Conservation (phyloP, 2,888 invertebrate species). For the Chalcis sispes region DNA sequence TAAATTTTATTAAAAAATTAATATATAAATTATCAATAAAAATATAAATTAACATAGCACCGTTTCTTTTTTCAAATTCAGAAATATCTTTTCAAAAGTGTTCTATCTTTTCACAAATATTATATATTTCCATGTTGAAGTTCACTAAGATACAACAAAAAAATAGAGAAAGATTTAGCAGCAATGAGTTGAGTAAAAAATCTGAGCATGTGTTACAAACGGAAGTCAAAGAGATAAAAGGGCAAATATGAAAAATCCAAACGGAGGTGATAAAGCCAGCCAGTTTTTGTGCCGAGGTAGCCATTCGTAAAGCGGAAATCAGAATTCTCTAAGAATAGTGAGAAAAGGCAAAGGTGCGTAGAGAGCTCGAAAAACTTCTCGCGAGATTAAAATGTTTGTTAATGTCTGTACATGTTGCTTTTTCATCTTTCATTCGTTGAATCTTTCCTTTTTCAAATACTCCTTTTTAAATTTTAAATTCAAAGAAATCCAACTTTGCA, state of each 20-base stretch:
- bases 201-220: not conserved
- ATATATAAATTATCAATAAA: no score
- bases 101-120: no score
- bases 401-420: not conserved
- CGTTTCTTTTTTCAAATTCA: no score
- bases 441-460: no score
- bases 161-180: no score
- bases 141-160: no score
- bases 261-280: conserved; percentile 10
- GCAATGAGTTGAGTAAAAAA: not conserved
- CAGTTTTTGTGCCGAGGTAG: conserved; percentile 4
- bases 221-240: not conserved
- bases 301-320: conserved; percentile 18
- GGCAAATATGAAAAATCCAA: not conserved
- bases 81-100: no score
- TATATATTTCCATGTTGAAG: no score
- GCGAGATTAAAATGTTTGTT: conserved; percentile 29
- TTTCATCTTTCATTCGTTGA: not conserved
- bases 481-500: no score
- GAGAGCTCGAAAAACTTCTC: not conserved
- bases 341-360: not conserved
- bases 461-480: no score
- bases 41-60: no score
- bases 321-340: not conserved
- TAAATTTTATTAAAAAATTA: no score